Conservation (phyloP, 1,140 invertebrate species). For the Calephelis virginiensis region DNA sequence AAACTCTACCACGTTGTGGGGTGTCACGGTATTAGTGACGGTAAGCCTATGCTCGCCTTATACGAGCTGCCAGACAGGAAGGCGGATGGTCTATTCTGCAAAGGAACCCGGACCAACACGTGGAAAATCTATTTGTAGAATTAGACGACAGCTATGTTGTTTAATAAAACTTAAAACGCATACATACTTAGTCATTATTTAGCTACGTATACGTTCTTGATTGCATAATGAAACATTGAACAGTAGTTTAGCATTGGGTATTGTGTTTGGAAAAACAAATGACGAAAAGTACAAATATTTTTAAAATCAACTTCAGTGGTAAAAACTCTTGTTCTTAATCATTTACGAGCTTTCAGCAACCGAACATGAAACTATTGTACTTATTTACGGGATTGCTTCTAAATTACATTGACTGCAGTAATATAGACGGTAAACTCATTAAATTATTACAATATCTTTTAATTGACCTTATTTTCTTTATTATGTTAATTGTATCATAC, state of each 20-base stretch:
- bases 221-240: not conserved
- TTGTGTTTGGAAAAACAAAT: conserved; percentile 11
- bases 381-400: not conserved
- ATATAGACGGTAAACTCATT: not conserved
- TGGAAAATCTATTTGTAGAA: no score
- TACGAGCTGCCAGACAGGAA: no score
- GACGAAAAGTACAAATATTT: conserved; percentile 4
- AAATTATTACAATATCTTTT: not conserved
- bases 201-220: not conserved
- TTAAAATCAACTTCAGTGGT: not conserved
- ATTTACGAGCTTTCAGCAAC: not conserved
- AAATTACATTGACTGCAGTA: conserved; percentile 5
- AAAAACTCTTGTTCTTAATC: not conserved
- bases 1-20: no score
- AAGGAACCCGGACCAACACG: no score
- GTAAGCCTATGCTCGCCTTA: no score
- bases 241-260: conserved; percentile 7
- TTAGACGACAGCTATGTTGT: not conserved
- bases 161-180: not conserved
- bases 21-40: no score
- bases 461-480: not conserved
- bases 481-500: no score
- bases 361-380: conserved; percentile 7
- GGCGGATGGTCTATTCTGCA: no score
- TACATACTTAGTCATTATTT: not conserved